Conservation (phyloP, 2,797 vertebrate genomes). For the Chloroceryle inda region DNA sequence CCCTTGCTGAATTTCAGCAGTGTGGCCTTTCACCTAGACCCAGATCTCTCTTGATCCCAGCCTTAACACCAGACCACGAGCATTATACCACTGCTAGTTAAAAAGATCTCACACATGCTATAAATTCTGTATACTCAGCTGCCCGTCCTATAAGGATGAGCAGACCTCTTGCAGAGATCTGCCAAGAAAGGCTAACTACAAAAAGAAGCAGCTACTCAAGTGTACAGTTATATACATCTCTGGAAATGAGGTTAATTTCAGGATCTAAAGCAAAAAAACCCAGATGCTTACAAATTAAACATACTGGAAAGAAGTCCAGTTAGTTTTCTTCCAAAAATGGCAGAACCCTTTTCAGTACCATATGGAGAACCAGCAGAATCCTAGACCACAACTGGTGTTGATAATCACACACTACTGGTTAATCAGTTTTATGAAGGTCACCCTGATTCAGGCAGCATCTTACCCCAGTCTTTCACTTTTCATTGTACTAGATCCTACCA, state of each 20-base stretch:
- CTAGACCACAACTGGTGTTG: slow-evolving; percentile 15
- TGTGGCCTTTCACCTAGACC: neutral
- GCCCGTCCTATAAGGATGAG: neutral
- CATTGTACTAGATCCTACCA: neutral
- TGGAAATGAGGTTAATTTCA: neutral
- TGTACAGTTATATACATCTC: neutral
- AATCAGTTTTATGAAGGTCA: slow-evolving; percentile 28
- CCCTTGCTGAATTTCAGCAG: neutral
- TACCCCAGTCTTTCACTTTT: neutral
- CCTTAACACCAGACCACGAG: neutral
- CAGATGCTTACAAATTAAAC: neutral
- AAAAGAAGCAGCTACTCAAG: neutral
- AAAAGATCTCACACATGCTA: neutral
- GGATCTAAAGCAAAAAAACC: neutral
- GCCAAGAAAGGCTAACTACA: neutral
- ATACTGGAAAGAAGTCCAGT: neutral
- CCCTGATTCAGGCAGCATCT: slow-evolving; percentile 10
- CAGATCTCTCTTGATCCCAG: neutral
- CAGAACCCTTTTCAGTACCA: neutral
- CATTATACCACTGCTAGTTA: neutral
- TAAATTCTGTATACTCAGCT: neutral
- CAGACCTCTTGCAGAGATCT: neutral
- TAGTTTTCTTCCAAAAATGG: neutral
- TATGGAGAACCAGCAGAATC: slow-evolving; percentile 38
- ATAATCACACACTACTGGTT: slow-evolving; percentile 9